Conservation (phyloP, 2,888 invertebrate species). For the Amblyteles armatorius region DNA sequence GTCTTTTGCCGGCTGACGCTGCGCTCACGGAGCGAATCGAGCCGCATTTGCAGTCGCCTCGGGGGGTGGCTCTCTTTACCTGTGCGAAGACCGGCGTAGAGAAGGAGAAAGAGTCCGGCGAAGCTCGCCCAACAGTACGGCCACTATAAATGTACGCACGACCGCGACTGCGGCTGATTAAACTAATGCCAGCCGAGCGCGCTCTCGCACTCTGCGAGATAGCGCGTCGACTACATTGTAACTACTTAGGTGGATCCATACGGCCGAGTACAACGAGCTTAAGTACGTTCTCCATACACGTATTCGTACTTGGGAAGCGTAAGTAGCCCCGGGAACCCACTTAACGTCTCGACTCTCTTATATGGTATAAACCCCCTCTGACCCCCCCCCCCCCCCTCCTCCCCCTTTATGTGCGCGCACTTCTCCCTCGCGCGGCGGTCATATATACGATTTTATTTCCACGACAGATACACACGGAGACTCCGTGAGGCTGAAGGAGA, state of each 20-base stretch:
- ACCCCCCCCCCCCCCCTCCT: constrained; percentile 18
- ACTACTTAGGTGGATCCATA: constrained; percentile 52
- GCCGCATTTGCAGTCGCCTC: constrained; percentile 34
- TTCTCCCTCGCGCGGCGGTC: constrained; percentile 52
- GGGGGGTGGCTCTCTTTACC: constrained; percentile 40
- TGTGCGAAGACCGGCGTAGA: constrained; percentile 32
- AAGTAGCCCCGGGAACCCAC: constrained; percentile 67
- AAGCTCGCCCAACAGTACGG: constrained; percentile 3
- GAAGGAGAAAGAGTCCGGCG: constrained; percentile 1
- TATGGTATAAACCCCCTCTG: constrained; percentile 47
- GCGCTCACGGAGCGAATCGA: constrained; percentile 12
- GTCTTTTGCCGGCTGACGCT: not conserved
- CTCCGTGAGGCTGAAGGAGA: constrained; percentile 37
- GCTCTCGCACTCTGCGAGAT: constrained; percentile 64
- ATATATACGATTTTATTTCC: constrained; percentile 57
- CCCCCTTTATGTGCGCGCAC: constrained; percentile 47
- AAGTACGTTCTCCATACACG: constrained; percentile 45
- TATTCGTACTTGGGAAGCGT: constrained; percentile 48
- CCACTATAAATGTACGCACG: constrained; percentile 45
- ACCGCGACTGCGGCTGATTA: constrained; percentile 69
- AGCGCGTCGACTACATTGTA: constrained; percentile 62
- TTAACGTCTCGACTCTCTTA: constrained; percentile 66
- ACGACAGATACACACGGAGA: constrained; percentile 52
- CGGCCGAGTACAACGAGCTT: constrained; percentile 24
- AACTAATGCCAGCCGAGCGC: constrained; percentile 68